A percentile compares a stretch with the other conserved stretches of the same genome.
Conservation (phyloP, 2,888 invertebrate species). For the Napeogenes sylphis region DNA sequence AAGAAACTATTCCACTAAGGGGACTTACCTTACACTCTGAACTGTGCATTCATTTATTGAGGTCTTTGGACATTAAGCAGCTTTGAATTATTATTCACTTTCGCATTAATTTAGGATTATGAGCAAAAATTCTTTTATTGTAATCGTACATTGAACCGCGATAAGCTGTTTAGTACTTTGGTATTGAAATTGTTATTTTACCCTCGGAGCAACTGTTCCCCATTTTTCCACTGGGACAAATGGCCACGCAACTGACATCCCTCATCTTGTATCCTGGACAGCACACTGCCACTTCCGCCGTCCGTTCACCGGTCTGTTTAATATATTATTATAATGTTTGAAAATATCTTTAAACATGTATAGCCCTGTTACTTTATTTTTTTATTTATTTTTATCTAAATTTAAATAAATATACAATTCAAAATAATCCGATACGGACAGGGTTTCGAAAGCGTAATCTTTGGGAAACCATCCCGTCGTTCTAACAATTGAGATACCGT, state of each 20-base stretch:
- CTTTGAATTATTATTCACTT: no score
- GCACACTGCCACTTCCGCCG: constrained; percentile 82
- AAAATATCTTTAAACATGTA: neutral
- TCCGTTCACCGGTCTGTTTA: constrained; percentile 81
- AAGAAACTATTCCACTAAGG: no score
- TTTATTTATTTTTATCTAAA: neutral
- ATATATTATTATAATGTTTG: constrained; percentile 4
- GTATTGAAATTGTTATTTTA: constrained; percentile 42
- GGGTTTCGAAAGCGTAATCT: no score
- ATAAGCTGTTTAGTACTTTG: neutral
- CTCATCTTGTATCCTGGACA: constrained; percentile 85
- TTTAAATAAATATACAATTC: no score
- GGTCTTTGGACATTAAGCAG: no score
- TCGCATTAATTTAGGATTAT: no score
- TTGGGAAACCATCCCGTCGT: no score
- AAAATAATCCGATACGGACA: no score
- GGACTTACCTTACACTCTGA: no score
- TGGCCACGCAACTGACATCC: constrained; percentile 79
- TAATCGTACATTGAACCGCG: neutral
- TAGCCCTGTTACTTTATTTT: neutral
- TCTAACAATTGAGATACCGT: no score
- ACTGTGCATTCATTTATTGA: no score
- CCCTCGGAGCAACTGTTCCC: constrained; percentile 79
- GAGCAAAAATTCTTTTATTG: neutral
- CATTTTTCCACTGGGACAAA: constrained; percentile 80